Evolutionary conservation across 1,140 invertebrate species (phyloP), one percentile per base, ranked within the genome.

Genomic region (Melipona quadrifasciata): DNA sequence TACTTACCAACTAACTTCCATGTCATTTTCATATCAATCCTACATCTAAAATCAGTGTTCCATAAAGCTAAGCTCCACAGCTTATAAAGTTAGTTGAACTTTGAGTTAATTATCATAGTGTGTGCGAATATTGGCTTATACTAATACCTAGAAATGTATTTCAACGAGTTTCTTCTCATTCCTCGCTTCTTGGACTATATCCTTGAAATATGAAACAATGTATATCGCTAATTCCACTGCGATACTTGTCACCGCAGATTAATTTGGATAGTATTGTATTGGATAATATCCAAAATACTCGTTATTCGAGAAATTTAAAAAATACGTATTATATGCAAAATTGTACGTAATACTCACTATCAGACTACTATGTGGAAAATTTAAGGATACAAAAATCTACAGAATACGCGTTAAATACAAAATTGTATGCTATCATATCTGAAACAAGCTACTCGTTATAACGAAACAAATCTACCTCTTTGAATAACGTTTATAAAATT

Each of bases 1-100:
- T 47, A 14, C 24, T 24, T 47, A 14, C 24, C 16, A 72, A 72
- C 39, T 72, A 47, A 72, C 39, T 72, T n/a, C n/a, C 24, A 47
- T 71, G 39, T 47, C 24, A 71, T 47, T 72, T 72, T 47, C 24
- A 51, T n/a, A n/a, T 72, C 39, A 47, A 24, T 72, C 14, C 39
- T n/a, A 47, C 24, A 72, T 47, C 39, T 47, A 72, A 72, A 72
- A 72, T 72, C 39, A 47, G 16, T 47, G 34, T 21, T n/a, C 14
- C 24, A 12, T 39, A n/a, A 47, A 47, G 16, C 70, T 72, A 72
- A 72, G 70, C 39, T 39, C 8, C 24, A 17, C 24, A 47, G 70
- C 39, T 72, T 72, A 72, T 47, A 47, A 31, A 72, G 24, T 72
- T 72, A 39, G 39, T 47, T 2, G 24, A 72, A 72, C 39, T 72